Conservation (phyloP, 2,797 vertebrate genomes). For the Onychomys torridus region DNA sequence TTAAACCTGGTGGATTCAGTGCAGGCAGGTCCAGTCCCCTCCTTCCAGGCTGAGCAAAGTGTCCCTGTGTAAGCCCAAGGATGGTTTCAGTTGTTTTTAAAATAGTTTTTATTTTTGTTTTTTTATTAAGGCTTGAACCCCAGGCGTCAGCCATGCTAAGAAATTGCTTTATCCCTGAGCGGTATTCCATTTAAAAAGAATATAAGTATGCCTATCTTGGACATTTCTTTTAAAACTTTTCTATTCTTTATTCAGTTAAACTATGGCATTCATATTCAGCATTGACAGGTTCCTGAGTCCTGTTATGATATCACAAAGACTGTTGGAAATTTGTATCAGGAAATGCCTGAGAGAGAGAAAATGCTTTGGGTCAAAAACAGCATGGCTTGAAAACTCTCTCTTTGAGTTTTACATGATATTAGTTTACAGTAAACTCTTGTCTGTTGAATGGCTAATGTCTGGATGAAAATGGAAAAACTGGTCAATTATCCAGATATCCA, state of each 20-base stretch:
- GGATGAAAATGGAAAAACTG: slow-evolving; percentile 53
- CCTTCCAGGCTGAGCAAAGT: too few relatives aligned
- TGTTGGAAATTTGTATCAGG: not conserved
- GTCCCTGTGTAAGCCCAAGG: too few relatives aligned
- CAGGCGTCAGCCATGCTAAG: not conserved
- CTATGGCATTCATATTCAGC: not conserved
- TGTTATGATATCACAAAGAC: slow-evolving; percentile 7
- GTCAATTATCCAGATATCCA: slow-evolving; percentile 2
- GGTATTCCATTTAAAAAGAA: not conserved
- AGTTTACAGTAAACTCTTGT: not conserved
- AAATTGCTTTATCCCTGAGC: not conserved
- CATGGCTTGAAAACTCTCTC: not conserved
- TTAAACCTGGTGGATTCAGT: too few relatives aligned
- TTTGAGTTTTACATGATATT: not conserved
- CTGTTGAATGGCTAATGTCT: not conserved
- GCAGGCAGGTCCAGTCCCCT: too few relatives aligned
- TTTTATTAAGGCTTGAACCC: not conserved
- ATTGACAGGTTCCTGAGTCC: not conserved
- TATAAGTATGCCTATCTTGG: not conserved
- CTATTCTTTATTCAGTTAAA: not conserved
- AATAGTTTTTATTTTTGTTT: not conserved
- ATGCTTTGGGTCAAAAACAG: not conserved
- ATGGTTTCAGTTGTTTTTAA: not conserved
- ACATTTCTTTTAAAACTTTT: slow-evolving; percentile 4
- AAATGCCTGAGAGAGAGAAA: not conserved